phyloP scores from a whole-genome alignment of 1,140 invertebrate species.

The Neomicropteryx cornuta region DNA sequence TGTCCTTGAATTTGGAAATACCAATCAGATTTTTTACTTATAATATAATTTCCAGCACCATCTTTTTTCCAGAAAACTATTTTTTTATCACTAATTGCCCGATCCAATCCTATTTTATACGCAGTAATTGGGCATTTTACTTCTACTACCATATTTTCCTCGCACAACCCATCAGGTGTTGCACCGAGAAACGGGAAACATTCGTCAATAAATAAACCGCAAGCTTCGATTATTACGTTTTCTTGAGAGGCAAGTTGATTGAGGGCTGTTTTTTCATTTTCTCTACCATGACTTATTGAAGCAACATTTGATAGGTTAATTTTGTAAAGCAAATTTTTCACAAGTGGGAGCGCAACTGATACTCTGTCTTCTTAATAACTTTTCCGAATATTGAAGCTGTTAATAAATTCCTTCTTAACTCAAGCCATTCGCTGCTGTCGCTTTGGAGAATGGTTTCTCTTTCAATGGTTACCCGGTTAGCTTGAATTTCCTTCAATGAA shows the following conservation, averaged over 20 bases:
- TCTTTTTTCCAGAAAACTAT: no score
- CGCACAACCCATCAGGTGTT: slow-evolving; percentile 28
- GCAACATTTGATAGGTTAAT: slow-evolving; percentile 7
- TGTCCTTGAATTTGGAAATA: no score
- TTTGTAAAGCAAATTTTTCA: slow-evolving; percentile 13
- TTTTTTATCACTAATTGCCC: no score
- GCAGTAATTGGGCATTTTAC: no score
- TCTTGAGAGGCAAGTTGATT: no score
- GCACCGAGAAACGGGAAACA: no score
- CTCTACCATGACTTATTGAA: slow-evolving; percentile 14
- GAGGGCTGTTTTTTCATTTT: no score
- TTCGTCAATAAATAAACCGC: no score
- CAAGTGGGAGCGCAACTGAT: slow-evolving; percentile 2
- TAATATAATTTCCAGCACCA: slow-evolving; percentile 2
- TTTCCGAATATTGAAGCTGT: slow-evolving; percentile 14
- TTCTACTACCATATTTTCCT: no score
- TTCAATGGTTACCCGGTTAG: neutral
- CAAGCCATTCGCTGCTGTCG: slow-evolving; percentile 1
- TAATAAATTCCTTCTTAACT: slow-evolving; percentile 11
- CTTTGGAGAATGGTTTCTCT: slow-evolving; percentile 1
- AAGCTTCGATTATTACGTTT: slow-evolving; percentile 12
- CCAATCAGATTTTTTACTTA: slow-evolving; percentile 16
- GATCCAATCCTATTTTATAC: no score
- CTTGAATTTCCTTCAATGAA: slow-evolving; percentile 1
- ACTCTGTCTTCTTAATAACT: slow-evolving; percentile 5